Evolutionary conservation across 1,140 invertebrate species (phyloP).

Genomic region (Bombus fervidus): DNA sequence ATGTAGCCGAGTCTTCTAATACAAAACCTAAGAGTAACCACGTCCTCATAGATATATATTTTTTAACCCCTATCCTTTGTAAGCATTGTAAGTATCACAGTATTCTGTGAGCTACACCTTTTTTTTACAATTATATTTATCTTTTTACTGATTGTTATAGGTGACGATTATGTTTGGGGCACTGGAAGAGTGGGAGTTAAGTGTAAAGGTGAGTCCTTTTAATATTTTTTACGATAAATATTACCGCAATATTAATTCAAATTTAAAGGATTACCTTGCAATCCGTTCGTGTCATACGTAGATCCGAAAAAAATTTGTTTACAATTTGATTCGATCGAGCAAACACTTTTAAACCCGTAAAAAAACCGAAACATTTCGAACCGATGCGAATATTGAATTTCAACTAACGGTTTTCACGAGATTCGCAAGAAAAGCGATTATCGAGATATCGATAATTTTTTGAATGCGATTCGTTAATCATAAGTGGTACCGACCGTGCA

Average conservation of each 20-base stretch:
- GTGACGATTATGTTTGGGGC: constrained; percentile 86
- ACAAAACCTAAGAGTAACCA: constrained; percentile 72
- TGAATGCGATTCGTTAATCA: too few relatives aligned
- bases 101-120: not conserved
- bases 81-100: constrained; percentile 81
- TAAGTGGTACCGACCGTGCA: not conserved
- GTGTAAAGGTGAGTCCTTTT: constrained; percentile 81
- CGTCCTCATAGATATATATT: constrained; percentile 79
- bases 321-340: too few relatives aligned
- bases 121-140: not conserved
- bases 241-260: not conserved
- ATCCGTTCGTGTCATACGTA: constrained; percentile 21
- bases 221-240: not conserved
- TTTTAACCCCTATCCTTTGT: constrained; percentile 83
- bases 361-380: not conserved
- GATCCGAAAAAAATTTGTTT: not conserved
- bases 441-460: constrained; percentile 4
- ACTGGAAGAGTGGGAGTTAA: constrained; percentile 83
- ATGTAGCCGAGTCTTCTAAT: constrained; percentile 73
- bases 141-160: constrained; percentile 71
- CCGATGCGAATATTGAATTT: not conserved
- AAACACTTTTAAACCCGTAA: not conserved
- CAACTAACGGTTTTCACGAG: not conserved
- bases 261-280: not conserved
- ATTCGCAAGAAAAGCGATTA: not conserved